Conservation (phyloP, 2,113 vertebrate species). For the Pteruthius melanotis region DNA sequence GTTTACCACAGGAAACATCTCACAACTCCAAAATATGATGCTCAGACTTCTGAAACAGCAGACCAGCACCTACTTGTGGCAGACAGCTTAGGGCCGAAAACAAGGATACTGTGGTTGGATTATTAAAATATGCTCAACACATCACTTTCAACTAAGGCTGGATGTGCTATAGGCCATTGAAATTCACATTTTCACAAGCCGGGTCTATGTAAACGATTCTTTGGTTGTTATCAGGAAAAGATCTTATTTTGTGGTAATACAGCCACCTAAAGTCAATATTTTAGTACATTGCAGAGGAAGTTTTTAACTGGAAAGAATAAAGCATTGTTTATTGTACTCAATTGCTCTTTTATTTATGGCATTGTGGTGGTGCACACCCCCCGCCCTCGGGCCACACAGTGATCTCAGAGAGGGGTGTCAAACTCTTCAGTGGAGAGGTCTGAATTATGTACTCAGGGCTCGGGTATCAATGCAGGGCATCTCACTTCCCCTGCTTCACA, state of each 20-base stretch:
- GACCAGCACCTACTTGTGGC: not conserved
- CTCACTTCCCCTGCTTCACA: not conserved
- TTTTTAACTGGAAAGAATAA: slow-evolving; percentile 39
- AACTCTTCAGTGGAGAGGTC: slow-evolving; percentile 6
- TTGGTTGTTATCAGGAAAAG: not conserved
- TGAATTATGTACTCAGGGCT: slow-evolving; percentile 22
- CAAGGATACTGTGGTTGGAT: not conserved
- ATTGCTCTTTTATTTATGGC: slow-evolving; percentile 32
- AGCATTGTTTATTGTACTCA: slow-evolving; percentile 2
- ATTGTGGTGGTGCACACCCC: not conserved
- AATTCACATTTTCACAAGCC: not conserved
- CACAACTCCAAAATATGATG: not conserved
- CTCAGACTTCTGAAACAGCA: not conserved
- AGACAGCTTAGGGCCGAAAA: not conserved
- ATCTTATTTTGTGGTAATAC: slow-evolving; percentile 23
- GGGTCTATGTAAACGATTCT: not conserved
- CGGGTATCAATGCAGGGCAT: not conserved
- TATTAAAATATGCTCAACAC: not conserved
- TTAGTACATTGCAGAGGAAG: slow-evolving; percentile 33
- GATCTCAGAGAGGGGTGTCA: slow-evolving; percentile 5
- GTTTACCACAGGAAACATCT: not conserved
- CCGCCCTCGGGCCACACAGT: not conserved
- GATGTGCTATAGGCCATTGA: not conserved
- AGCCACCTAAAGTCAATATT: slow-evolving; percentile 44
- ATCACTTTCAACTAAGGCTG: not conserved